Percentiles rank a stretch among this genome's conserved stretches.
Conservation (phyloP, 2,113 vertebrate genomes). For the Nothoprocta pentlandii region DNA sequence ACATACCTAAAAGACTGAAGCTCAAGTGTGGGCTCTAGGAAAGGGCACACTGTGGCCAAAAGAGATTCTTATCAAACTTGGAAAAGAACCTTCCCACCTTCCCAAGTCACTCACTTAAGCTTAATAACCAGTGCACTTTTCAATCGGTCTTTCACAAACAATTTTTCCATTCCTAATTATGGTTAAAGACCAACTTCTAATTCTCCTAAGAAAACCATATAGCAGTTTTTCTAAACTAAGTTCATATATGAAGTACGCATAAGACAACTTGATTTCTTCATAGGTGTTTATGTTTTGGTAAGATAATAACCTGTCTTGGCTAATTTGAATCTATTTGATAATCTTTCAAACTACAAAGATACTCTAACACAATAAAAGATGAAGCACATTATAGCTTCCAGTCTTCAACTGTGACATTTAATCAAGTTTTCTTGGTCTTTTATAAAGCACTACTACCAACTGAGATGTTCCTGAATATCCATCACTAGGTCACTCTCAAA, state of each 20-base stretch:
- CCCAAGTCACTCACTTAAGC: background rate
- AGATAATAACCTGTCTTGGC: background rate
- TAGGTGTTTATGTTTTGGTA: background rate
- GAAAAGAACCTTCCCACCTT: background rate
- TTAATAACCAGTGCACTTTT: background rate
- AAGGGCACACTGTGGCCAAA: background rate
- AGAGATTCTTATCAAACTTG: background rate
- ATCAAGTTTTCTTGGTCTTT: background rate
- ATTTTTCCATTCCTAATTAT: background rate
- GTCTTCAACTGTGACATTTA: background rate
- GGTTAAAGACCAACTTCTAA: background rate
- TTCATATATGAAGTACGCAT: background rate
- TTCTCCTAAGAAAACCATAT: background rate
- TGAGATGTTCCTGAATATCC: background rate
- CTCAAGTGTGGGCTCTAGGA: background rate
- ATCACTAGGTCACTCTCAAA: constrained; percentile 10
- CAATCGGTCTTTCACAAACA: background rate
- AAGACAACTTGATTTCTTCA: background rate
- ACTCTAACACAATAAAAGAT: background rate
- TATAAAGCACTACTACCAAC: background rate
- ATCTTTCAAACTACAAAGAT: background rate
- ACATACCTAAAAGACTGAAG: background rate
- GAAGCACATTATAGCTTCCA: background rate
- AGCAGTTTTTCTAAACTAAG: background rate
- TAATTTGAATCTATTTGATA: background rate